A percentile compares a stretch with the other conserved stretches of the same genome.
Conservation (phyloP, 1,140 invertebrate genomes). For the Drosophila bocki region DNA sequence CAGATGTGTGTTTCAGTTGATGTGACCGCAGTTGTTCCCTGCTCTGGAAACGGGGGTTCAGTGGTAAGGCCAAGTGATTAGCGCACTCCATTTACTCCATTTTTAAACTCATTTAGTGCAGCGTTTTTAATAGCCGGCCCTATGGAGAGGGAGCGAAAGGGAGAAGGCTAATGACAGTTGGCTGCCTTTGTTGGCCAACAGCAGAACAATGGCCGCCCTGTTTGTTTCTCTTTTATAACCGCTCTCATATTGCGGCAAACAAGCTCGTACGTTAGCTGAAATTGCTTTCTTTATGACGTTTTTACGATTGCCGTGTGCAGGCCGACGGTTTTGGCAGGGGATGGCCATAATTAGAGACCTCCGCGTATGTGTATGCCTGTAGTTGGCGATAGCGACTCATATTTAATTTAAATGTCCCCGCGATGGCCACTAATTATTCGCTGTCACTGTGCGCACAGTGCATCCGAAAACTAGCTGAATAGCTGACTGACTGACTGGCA, state of each 20-base stretch:
- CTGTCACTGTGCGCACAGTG: slow-evolving; percentile 54
- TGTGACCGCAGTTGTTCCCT: slow-evolving; percentile 2
- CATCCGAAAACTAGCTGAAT: slow-evolving; percentile 50
- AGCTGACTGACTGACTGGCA: slow-evolving; percentile 15
- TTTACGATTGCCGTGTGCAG: slow-evolving; percentile 70
- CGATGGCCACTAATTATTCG: slow-evolving; percentile 72
- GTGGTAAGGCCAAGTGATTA: slow-evolving; percentile 30
- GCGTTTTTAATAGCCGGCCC: slow-evolving; percentile 58
- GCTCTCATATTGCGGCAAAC: slow-evolving; percentile 24
- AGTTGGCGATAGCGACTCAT: slow-evolving; percentile 53
- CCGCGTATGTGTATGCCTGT: slow-evolving; percentile 19
- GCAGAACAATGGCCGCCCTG: slow-evolving; percentile 44
- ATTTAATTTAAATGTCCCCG: slow-evolving; percentile 71
- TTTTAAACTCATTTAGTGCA: slow-evolving; percentile 73
- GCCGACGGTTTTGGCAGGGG: slow-evolving; percentile 48
- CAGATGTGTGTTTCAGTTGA: too few species aligned
- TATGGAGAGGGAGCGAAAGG: slow-evolving; percentile 5
- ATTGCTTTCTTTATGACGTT: slow-evolving; percentile 77
- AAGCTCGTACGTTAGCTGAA: slow-evolving; percentile 56
- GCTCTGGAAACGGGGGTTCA: slow-evolving; percentile 19
- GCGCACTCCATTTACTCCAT: slow-evolving; percentile 72
- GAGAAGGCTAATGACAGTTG: slow-evolving; percentile 68
- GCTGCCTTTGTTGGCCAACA: slow-evolving; percentile 40
- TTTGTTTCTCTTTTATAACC: slow-evolving; percentile 12
- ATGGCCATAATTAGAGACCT: slow-evolving; percentile 64